Conservation (phyloP, 2,113 vertebrate genomes). For the Microcebus jonahi region DNA sequence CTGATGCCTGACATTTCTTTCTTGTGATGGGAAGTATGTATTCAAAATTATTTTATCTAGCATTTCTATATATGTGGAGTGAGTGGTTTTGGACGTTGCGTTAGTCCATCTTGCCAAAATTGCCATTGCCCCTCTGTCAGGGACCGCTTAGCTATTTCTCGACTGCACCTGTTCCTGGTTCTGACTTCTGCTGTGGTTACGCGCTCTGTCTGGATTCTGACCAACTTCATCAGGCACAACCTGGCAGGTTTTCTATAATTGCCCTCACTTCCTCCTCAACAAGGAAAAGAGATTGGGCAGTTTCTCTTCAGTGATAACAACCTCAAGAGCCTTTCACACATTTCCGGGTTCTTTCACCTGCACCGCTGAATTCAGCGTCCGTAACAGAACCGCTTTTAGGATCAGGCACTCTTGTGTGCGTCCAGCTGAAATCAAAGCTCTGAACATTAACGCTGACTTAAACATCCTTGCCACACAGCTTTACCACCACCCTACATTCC, state of each 20-base stretch:
- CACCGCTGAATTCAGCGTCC: neutral
- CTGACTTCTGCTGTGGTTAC: neutral
- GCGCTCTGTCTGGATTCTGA: neutral
- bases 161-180: neutral
- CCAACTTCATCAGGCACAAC: neutral
- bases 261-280: neutral
- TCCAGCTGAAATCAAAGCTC: neutral
- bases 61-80: neutral
- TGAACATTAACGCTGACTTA: neutral
- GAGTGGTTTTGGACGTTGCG: neutral
- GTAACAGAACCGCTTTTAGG: neutral
- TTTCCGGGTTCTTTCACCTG: no score
- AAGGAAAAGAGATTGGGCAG: neutral
- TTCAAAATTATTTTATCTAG: neutral
- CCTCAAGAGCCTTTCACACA: neutral
- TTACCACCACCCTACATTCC: neutral
- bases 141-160: neutral
- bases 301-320: neutral
- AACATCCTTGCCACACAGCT: neutral
- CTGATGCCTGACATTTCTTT: neutral
- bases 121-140: accelerated
- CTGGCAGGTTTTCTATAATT: neutral
- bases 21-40: neutral
- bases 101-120: neutral
- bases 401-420: no score